These are phyloP conservation scores for Criorhina ranunculi DNA, from an alignment of 2,888 invertebrate species.

Conservation along the genomic window DNA sequence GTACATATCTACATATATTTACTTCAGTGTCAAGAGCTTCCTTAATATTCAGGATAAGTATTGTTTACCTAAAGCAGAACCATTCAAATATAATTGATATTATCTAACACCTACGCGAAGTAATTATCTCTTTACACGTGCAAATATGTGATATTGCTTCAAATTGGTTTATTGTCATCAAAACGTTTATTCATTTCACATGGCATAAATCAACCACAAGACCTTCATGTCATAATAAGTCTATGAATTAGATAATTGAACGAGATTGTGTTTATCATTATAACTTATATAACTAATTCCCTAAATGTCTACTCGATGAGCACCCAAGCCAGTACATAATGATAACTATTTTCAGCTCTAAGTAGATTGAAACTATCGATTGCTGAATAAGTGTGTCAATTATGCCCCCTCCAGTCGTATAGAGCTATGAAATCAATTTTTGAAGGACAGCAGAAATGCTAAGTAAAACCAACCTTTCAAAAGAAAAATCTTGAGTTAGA, in stretches of 20 bases:
- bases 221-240: conserved; percentile 16
- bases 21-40: too few species aligned
- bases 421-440: too few species aligned
- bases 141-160: background rate
- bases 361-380: background rate
- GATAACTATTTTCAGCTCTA: background rate
- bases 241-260: conserved; percentile 27
- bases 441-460: too few species aligned
- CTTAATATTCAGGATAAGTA: too few species aligned
- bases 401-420: too few species aligned
- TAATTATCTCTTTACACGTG: background rate
- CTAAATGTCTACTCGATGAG: background rate
- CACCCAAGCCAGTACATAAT: background rate
- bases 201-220: conserved; percentile 18
- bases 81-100: too few species aligned
- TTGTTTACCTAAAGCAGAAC: too few species aligned
- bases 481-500: too few species aligned
- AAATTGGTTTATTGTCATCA: background rate
- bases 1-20: too few species aligned
- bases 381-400: background rate
- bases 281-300: background rate
- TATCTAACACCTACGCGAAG: too few species aligned
- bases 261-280: conserved; percentile 8
- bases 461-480: too few species aligned
- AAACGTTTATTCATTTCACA: background rate